Base-by-base conservation (phyloP, 2,113 vertebrate genomes). In the Crotophaga sulcirostris region DNA sequence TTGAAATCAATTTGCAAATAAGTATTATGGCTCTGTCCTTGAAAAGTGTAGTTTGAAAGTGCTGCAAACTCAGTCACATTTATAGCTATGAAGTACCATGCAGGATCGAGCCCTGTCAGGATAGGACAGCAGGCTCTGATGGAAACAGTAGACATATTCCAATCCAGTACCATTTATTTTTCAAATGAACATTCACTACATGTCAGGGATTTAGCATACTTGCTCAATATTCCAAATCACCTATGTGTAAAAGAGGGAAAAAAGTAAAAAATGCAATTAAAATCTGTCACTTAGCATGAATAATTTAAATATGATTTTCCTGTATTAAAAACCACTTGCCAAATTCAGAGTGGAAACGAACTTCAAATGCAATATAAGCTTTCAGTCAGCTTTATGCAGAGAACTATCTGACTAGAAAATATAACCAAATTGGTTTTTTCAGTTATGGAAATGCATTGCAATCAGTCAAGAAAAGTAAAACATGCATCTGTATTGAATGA, bases 341-440 rank as follows among this genome's bases (percentile, higher is more conserved):
- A 91, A 88, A 90, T 77, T 74, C 75, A 44, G 59, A 47, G 24
- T 82, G 59, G 70, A 87, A 87, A 94, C 36, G 16, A 94, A 91
- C 54, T 88, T 87, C 59, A 70, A 85, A 91, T 86, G 63, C 38
- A 80, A 58, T 70, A 60, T 86, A 62, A 93, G 25, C 25, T 79
- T 80, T 36, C 59, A 85, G 11, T 77, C 25, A 92, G 55, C 17
- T 80, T 91, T 95, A 74, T 78, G 51, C 56, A 90, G 69, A 91
- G 56, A 90, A 84, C 36, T 81, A 81, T 55, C 68, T 92, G 83
- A 91, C 82, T 86, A 88, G 79, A 95, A 96, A 93, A 90, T 92
- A 86, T 40, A 94, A 92, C 10, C 42, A 96, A 90, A 87, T 66
- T 85, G 34, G 0, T 52, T 87, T 92, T 91, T 60, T 73, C 63